phyloP scores from a whole-genome alignment of 2,797 vertebrate species.

The Sebastes jordani region DNA sequence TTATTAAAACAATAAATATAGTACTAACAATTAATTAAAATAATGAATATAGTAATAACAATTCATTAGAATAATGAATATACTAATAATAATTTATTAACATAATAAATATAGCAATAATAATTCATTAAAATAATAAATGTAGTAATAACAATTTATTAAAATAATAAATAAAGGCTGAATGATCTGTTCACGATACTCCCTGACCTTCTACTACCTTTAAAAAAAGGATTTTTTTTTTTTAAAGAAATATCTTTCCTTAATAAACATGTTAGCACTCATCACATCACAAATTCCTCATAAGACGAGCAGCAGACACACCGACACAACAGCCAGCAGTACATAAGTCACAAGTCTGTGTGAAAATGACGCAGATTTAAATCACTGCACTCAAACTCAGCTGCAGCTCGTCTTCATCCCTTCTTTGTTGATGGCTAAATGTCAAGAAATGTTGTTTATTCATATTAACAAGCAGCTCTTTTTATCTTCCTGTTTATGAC shows the following conservation, averaged over 20 bases:
- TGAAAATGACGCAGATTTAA: constrained; percentile 9
- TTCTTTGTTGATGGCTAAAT: constrained; percentile 3
- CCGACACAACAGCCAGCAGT: neutral
- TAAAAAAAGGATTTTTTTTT: no score
- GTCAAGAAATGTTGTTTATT: constrained; percentile 10
- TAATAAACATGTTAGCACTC: neutral
- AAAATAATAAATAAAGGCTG: no score
- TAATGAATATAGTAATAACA: no score
- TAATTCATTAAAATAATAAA: no score
- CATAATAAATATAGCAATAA: no score
- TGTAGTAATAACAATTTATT: no score
- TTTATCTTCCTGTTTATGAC: constrained; percentile 5
- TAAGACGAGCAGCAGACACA: neutral
- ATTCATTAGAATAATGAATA: no score
- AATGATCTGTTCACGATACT: no score
- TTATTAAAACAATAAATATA: no score
- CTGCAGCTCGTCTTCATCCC: constrained; percentile 5
- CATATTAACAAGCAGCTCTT: neutral
- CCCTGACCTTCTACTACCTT: no score
- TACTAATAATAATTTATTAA: no score
- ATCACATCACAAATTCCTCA: neutral
- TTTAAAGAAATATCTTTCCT: neutral
- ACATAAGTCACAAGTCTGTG: neutral
- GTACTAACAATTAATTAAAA: no score
- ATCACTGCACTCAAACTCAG: constrained; percentile 4